Evolutionary conservation across 2,797 vertebrate species (phyloP), one percentile per base, ranked within the genome.

Genomic region (Holocentrus rufus): DNA sequence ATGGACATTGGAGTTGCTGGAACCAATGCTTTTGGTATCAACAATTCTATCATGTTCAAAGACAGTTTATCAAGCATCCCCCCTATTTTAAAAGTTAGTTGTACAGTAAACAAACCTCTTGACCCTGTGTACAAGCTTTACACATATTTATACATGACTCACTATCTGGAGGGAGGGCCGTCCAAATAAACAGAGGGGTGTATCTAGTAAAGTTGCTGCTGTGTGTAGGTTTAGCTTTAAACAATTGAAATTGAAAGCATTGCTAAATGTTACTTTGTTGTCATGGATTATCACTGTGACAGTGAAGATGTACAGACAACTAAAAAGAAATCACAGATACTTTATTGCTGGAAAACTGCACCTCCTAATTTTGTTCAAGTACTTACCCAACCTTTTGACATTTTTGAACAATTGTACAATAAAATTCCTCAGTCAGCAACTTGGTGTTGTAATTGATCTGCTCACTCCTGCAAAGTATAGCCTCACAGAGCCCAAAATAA

Each of bases 331-430:
- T 27, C 25, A 39, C 11, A 20, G 11, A 58, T 36, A 36, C 56
- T n/a, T 59, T n/a, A 17, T 25, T 31, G 20, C n/a, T 20, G 5
- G 10, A 36, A 39, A 59, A 59, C 57, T 39, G 10, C 2, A 22
- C 20, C 20, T 65, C 31, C 50, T 39, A 20, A 17, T 54, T 57
- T 23, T 30, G 47, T 46, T 15, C 3, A 42, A 54, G 22, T 25
- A 13, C 4, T 54, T 27, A 22, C 13, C 13, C 14, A 42, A 11
- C 10, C 13, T 42, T 14, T 42, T 42, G 39, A 13, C 42, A 44
- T 66, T 23, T 30, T 67, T 52, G 65, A 67, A 49, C 30, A 65
- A 42, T 44, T 56, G 8, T 42, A 57, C 39, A 57, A 57, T 46
- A 68, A 68, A 68, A 13, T 11, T 56, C 39, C 18, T 68, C 25